Percentiles rank a stretch among this genome's conserved stretches.
Conservation (phyloP, 2,888 invertebrate genomes). For the Anthophora plumipes region DNA sequence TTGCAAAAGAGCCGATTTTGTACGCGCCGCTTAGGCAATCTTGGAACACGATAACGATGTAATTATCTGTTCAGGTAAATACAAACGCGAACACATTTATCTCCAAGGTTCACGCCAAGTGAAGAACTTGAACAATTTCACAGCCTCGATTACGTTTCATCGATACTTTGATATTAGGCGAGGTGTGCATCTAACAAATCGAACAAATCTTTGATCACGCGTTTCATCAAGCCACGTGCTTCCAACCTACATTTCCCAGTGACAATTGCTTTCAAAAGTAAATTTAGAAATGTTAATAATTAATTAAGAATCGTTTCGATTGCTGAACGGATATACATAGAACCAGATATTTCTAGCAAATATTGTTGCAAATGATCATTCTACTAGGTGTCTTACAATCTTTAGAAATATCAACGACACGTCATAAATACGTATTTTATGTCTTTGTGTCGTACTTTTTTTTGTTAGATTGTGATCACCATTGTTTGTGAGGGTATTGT, state of each 20-base stretch:
- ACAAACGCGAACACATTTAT: conserved; percentile 49
- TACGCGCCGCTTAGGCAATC: conserved; percentile 42
- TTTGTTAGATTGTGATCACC: background rate
- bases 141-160: conserved; percentile 42
- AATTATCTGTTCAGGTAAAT: conserved; percentile 66
- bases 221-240: background rate
- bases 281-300: no score
- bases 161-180: conserved; percentile 16
- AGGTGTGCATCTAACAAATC: background rate
- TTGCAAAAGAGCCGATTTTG: conserved; percentile 28
- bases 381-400: background rate
- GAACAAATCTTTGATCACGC: background rate
- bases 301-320: no score
- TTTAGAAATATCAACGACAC: background rate
- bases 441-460: background rate
- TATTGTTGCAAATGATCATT: no score
- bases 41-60: conserved; percentile 51
- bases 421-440: background rate
- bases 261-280: no score
- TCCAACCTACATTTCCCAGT: no score
- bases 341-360: no score
- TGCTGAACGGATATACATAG: no score
- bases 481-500: background rate
- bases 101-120: conserved; percentile 47
- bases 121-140: conserved; percentile 34